phyloP scores from a whole-genome alignment of 2,797 vertebrate species.

The Chelon auratus region DNA sequence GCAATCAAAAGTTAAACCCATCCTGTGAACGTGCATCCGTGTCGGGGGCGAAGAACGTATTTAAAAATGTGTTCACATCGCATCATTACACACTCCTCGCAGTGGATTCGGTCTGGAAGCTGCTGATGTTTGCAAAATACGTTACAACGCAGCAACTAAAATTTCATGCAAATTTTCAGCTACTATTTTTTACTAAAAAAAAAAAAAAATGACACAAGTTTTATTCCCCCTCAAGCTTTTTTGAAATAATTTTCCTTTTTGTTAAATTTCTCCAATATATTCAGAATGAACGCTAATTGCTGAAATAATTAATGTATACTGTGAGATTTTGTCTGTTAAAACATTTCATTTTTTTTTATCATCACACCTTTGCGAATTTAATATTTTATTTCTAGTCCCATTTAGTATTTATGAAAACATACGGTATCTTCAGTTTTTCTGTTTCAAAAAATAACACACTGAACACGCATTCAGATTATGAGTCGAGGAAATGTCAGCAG shows the following conservation, averaged over 20 bases:
- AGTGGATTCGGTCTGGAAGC: not conserved
- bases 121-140: conserved; percentile 14
- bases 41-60: conserved; percentile 14
- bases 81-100: not conserved
- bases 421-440: not conserved
- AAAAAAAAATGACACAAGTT: no score
- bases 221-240: not conserved
- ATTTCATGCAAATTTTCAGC: not conserved
- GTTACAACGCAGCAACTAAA: not conserved
- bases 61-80: conserved; percentile 12
- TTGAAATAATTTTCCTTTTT: not conserved
- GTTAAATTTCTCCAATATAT: no score
- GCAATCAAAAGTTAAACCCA: conserved; percentile 34
- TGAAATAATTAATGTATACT: no score
- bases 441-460: no score
- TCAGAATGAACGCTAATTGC: no score
- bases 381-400: not conserved
- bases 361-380: not conserved
- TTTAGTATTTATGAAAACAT: not conserved
- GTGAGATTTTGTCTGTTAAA: not conserved
- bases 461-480: not conserved
- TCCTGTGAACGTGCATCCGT: conserved; percentile 28
- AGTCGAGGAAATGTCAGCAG: not conserved
- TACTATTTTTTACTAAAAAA: not conserved
- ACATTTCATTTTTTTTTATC: not conserved